phyloP scores from a whole-genome alignment of 2,797 vertebrate species.

The Cossypha dichroa region DNA sequence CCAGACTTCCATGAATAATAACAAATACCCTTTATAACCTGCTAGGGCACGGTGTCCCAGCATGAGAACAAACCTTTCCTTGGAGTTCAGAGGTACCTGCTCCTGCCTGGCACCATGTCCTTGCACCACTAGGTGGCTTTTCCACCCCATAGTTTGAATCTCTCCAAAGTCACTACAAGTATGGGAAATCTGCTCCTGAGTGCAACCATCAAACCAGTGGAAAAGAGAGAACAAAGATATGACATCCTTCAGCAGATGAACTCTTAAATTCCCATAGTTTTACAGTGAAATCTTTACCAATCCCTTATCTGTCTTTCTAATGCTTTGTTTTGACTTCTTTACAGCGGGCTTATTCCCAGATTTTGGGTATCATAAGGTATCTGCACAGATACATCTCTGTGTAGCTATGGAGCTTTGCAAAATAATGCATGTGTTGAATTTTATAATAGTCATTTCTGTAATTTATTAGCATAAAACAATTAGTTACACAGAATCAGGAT shows the following conservation, averaged over 20 bases:
- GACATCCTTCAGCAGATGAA: not conserved
- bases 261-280: not conserved
- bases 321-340: not conserved
- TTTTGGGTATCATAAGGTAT: not conserved
- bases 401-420: not conserved
- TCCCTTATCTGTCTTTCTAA: not conserved
- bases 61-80: not conserved
- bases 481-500: not conserved
- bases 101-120: not conserved
- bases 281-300: not conserved
- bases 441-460: not conserved
- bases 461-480: not conserved
- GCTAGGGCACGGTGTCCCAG: not conserved
- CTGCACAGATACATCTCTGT: not conserved
- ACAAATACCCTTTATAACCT: not conserved
- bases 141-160: not conserved
- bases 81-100: not conserved
- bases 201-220: not conserved
- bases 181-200: not conserved
- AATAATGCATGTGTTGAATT: not conserved
- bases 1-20: not conserved
- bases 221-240: not conserved
- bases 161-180: not conserved
- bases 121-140: constrained; percentile 52
- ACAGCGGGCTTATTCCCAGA: not conserved